phyloP scores from a whole-genome alignment of 2,888 invertebrate genomes.

The Clepsis dumicolana region DNA sequence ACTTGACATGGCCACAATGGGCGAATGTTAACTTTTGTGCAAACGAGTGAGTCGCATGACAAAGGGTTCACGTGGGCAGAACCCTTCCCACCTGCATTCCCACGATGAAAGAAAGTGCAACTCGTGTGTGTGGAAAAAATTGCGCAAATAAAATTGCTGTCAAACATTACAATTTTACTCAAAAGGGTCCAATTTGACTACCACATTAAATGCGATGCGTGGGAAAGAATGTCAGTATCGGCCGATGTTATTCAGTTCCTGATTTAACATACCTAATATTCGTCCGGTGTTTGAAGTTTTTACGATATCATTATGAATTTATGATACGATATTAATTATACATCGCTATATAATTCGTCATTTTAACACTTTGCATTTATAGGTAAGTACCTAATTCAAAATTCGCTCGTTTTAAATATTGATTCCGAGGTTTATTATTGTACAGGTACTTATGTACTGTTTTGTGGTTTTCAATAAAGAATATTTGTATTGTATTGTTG shows the following conservation, averaged over 20 bases:
- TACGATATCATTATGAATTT: too few species aligned
- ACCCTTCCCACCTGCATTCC: slow-evolving; percentile 86
- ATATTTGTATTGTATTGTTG: too few species aligned
- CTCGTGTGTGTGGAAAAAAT: slow-evolving; percentile 66
- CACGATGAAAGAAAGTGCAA: slow-evolving; percentile 82
- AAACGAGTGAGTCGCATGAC: slow-evolving; percentile 70
- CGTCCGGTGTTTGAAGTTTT: slow-evolving; percentile 20
- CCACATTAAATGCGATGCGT: slow-evolving; percentile 63
- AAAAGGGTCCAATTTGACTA: slow-evolving; percentile 70
- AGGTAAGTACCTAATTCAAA: too few species aligned
- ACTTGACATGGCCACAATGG: slow-evolving; percentile 81
- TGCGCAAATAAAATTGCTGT: slow-evolving; percentile 81
- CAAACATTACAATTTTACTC: slow-evolving; percentile 77
- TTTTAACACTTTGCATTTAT: too few species aligned
- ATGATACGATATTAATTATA: too few species aligned
- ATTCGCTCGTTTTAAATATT: too few species aligned
- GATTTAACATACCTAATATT: not conserved
- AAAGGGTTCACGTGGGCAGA: slow-evolving; percentile 66
- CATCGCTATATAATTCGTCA: too few species aligned
- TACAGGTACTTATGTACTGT: too few species aligned
- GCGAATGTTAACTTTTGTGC: slow-evolving; percentile 81
- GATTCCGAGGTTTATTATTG: too few species aligned
- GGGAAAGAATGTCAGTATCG: slow-evolving; percentile 45
- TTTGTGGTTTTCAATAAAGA: too few species aligned
- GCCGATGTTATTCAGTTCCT: not conserved